Percentiles rank a stretch among this genome's conserved stretches.
These are phyloP conservation scores for Popillia japonica DNA, from an alignment of 1,140 invertebrate species.

Conservation along the genomic window DNA sequence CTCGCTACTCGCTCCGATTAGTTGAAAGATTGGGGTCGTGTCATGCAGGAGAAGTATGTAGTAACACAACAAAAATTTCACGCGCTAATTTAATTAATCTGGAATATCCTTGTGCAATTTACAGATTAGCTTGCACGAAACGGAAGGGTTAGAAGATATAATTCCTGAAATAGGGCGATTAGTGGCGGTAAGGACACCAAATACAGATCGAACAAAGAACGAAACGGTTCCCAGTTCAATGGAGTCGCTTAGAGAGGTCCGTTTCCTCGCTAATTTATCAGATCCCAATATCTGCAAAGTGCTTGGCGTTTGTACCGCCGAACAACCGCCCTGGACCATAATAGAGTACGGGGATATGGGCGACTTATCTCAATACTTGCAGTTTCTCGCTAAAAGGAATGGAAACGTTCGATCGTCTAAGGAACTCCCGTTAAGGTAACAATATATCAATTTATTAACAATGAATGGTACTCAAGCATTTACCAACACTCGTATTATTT, in stretches of 20 bases:
- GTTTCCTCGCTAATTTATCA: constrained; percentile 75
- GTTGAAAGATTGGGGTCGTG: constrained; percentile 77
- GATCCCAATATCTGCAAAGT: constrained; percentile 80
- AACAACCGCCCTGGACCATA: constrained; percentile 74
- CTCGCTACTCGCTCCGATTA: constrained; percentile 72
- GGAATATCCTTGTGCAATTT: constrained; percentile 43
- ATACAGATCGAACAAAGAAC: constrained; percentile 54
- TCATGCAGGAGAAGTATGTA: constrained; percentile 75
- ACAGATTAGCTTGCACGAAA: constrained; percentile 67
- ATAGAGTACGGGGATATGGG: constrained; percentile 83
- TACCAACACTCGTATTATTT: too few species aligned
- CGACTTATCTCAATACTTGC: constrained; percentile 80
- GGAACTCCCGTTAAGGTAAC: constrained; percentile 56
- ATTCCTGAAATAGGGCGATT: constrained; percentile 60
- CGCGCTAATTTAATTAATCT: constrained; percentile 32
- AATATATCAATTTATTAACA: constrained; percentile 31
- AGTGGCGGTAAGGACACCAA: constrained; percentile 63
- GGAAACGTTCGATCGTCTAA: constrained; percentile 52
- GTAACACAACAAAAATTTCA: constrained; percentile 7
- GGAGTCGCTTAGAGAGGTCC: constrained; percentile 70
- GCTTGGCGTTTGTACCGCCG: constrained; percentile 72
- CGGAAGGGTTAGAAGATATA: constrained; percentile 63
- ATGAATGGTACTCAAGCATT: too few species aligned
- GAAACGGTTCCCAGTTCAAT: constrained; percentile 54
- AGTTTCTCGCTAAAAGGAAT: constrained; percentile 60